Evolutionary conservation across 2,113 vertebrate species (phyloP), one percentile per base, ranked within the genome.

Genomic region (Entelurus aequoreus): DNA sequence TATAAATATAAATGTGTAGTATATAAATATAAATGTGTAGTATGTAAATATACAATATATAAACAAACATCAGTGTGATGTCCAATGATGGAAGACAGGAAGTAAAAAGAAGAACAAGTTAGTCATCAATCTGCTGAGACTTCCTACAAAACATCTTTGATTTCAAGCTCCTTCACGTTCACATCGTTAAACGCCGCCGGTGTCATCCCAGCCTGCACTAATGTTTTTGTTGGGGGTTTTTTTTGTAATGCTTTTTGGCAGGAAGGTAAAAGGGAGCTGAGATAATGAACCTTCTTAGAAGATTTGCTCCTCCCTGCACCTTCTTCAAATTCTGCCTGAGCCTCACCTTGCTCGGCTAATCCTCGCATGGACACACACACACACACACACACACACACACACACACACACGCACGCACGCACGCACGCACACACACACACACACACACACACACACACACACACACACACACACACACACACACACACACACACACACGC

Each of bases 301-400:
- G 75, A 71, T 66, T 69, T 69, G 60, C 9, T 51, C 69, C 63
- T 73, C 78, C 69, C 58, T 56, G 35, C 1, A 1, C 54, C 54
- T 54, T 71, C 48, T 76, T 75, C 74, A 79, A 75, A 79, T 78
- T 84, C 69, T 67, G 69, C 65, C 53, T 48, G 69, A 61, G 76
- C 68, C 62, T 83, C 83, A 86, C 82, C 76, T 85, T 83, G 63
- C 71, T 58, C 38, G 0, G 46, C 58, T 84, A 83, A 86, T 86
- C 81, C 82, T 77, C 72, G 72, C 66, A 69, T 59, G 71, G 62
- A 79, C 62, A 57, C 72, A 54, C 51, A 58, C 28, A 53, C 63
- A 66, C 42, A n/a, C n/a, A 62, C 54, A 53, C 48, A 55, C 63
- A 60, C 38, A 54, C 62, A 46, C 65, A 8, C 56, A 5, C 28